Percentiles rank a stretch among this genome's conserved stretches.
Evolutionary conservation across 2,888 invertebrate species (phyloP).

Genomic region (Drosophila greeni): DNA sequence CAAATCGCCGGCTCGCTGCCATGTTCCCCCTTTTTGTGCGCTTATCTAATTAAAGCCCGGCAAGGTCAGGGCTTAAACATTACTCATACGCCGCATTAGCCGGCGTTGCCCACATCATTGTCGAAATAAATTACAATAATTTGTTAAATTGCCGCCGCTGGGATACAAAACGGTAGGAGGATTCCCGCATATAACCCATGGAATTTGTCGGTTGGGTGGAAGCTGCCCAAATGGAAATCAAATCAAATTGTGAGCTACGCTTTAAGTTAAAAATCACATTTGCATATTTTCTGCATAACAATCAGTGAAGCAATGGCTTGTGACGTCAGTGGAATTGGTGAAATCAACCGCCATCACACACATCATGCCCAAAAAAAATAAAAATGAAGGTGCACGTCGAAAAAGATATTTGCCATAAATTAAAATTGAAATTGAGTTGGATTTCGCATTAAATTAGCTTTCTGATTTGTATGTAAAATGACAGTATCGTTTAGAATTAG

Average conservation of each 20-base stretch:
- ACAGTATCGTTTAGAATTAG: neutral
- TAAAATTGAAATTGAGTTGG: neutral
- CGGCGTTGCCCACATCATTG: slow-evolving; percentile 64
- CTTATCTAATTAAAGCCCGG: slow-evolving; percentile 55
- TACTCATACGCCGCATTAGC: slow-evolving; percentile 70
- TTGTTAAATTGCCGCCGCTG: slow-evolving; percentile 58
- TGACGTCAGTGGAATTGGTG: slow-evolving; percentile 50
- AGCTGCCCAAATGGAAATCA: slow-evolving; percentile 39
- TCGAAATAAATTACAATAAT: slow-evolving; percentile 69
- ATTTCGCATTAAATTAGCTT: neutral
- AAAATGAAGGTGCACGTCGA: slow-evolving; percentile 4
- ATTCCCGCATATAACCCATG: neutral
- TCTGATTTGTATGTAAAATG: neutral
- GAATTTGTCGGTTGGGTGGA: slow-evolving; percentile 3
- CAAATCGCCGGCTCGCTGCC: slow-evolving; percentile 35
- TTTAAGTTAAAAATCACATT: slow-evolving; percentile 66
- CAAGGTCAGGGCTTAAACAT: slow-evolving; percentile 61
- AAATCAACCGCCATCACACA: slow-evolving; percentile 32
- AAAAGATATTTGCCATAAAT: slow-evolving; percentile 4
- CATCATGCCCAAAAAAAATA: slow-evolving; percentile 10
- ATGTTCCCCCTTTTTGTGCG: slow-evolving; percentile 23
- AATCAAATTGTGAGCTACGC: slow-evolving; percentile 36
- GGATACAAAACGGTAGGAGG: neutral
- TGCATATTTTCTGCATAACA: slow-evolving; percentile 72
- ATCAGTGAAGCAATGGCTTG: slow-evolving; percentile 71